Percentiles rank a stretch among this genome's conserved stretches.
Conservation (phyloP, 2,113 vertebrate genomes). For the Lutjanus erythropterus region DNA sequence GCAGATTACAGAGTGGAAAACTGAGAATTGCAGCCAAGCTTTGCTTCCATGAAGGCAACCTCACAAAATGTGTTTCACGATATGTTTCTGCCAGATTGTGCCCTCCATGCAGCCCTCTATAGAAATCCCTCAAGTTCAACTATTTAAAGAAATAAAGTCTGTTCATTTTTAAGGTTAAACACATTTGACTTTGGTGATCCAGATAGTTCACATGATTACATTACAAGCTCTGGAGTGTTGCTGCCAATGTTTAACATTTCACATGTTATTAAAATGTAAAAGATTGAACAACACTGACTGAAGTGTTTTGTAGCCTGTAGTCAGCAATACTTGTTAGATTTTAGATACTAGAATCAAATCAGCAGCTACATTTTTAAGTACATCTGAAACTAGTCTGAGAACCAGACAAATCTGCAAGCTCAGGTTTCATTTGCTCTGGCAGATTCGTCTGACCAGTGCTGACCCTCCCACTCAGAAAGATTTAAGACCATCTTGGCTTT, state of each 20-base stretch:
- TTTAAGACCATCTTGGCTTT: no score
- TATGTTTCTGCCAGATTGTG: neutral
- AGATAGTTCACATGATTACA: neutral
- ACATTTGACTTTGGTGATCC: neutral
- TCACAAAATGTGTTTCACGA: neutral
- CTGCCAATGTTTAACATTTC: neutral
- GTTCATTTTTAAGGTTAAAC: neutral
- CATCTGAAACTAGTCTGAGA: no score
- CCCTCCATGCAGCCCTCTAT: neutral
- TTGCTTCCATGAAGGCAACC: slow-evolving; percentile 11
- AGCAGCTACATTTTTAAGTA: neutral
- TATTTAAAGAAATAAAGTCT: neutral
- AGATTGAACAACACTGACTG: neutral
- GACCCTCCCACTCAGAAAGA: no score
- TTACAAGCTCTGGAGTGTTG: neutral
- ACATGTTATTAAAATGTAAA: neutral
- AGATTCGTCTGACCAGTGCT: no score
- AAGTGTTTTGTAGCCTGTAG: neutral
- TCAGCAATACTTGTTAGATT: neutral
- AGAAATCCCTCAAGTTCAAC: no score
- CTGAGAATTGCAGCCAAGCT: neutral
- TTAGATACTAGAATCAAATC: neutral
- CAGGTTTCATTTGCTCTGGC: no score
- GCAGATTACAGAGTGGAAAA: slow-evolving; percentile 2
- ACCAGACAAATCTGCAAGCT: neutral